Percentiles rank a stretch among this genome's conserved stretches.
phyloP scores from a whole-genome alignment of 2,113 vertebrate genomes.

The Mustelus asterias region DNA sequence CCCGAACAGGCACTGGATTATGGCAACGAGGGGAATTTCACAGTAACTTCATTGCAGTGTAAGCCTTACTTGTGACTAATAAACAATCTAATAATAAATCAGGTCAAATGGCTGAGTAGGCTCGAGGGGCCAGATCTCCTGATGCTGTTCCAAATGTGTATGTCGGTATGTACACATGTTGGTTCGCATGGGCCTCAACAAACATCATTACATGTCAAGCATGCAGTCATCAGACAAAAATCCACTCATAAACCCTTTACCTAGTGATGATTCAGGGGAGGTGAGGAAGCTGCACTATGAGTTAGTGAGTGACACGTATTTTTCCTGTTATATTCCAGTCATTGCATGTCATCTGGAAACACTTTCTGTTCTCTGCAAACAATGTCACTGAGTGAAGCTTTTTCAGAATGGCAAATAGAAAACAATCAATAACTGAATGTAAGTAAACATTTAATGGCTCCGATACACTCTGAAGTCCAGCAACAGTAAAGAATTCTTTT shows the following conservation, averaged over 20 bases:
- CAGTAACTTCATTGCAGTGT: no score
- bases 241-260: not conserved
- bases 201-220: not conserved
- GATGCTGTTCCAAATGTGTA: no score
- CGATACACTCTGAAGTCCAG: not conserved
- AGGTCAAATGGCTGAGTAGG: no score
- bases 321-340: not conserved
- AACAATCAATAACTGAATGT: not conserved
- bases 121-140: no score
- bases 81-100: no score
- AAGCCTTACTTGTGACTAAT: no score
- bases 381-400: not conserved
- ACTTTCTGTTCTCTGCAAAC: not conserved
- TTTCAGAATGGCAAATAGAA: slow-evolving; percentile 4
- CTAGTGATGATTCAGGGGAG: not conserved
- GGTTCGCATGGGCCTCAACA: not conserved
- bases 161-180: no score
- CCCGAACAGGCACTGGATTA: no score
- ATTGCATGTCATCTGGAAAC: not conserved
- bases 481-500: not conserved
- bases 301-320: not conserved
- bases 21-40: no score
- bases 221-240: not conserved
- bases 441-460: not conserved
- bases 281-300: not conserved